These are phyloP conservation scores for Cygnus atratus DNA, from an alignment of 2,113 vertebrate species.

Conservation along the genomic window DNA sequence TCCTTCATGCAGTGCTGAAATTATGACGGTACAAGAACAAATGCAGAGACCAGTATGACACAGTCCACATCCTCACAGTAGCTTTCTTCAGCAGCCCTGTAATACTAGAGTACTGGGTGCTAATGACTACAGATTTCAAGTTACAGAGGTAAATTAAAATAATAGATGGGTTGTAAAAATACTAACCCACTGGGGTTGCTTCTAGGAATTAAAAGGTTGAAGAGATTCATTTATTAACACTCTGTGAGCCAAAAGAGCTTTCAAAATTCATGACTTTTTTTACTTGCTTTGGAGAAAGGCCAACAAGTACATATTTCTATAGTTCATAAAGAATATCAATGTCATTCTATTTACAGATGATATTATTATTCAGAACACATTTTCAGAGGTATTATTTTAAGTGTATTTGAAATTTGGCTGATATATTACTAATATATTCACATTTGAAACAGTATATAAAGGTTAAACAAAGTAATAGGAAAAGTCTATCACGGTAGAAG, in stretches of 20 bases:
- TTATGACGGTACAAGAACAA: background rate
- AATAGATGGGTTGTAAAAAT: background rate
- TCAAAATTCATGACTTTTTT: background rate
- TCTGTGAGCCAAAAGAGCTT: background rate
- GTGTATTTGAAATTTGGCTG: background rate
- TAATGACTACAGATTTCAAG: background rate
- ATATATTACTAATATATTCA: background rate
- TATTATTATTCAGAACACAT: background rate
- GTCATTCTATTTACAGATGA: background rate
- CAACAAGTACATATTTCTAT: background rate
- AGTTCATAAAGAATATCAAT: background rate
- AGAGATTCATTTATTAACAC: background rate
- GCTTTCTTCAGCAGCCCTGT: background rate
- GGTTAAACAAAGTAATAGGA: background rate
- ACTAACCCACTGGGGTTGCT: background rate
- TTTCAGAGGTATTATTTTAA: background rate
- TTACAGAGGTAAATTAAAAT: background rate
- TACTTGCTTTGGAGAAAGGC: background rate
- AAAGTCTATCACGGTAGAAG: background rate
- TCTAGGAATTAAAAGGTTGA: background rate
- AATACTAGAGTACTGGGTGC: background rate
- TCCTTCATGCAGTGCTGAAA: background rate
- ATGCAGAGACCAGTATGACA: background rate
- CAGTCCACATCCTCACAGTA: rapidly evolving
- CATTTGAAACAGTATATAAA: background rate